A percentile compares a stretch with the other conserved stretches of the same genome.
These are phyloP conservation scores for Telmatochromis sp. DNA, from an alignment of 2,113 vertebrate species.

Conservation along the genomic window DNA sequence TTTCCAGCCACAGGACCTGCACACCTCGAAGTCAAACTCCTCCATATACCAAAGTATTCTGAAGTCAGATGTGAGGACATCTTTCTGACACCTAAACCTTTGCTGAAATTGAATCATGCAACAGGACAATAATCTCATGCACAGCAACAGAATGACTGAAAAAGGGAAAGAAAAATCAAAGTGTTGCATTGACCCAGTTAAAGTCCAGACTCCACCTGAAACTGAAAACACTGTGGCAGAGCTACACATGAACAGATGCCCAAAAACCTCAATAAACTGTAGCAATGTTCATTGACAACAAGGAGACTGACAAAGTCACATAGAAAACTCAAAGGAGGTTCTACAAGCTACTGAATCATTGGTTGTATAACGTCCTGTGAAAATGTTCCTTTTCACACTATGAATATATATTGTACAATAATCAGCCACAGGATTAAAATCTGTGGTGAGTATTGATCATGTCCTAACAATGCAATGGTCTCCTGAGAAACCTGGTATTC, in stretches of 20 bases:
- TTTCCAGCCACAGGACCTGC: not conserved
- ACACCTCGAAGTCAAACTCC: not conserved
- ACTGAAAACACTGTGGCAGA: not conserved
- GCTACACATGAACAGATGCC: not conserved
- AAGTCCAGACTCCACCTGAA: not conserved
- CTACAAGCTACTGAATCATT: not conserved
- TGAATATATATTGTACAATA: not conserved
- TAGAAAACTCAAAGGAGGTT: not conserved
- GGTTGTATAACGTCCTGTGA: not conserved
- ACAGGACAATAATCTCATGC: not conserved
- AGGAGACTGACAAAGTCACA: not conserved
- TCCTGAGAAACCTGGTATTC: not conserved
- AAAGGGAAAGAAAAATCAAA: not conserved
- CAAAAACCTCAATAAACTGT: not conserved
- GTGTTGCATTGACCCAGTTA: not conserved
- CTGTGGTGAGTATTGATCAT: not conserved
- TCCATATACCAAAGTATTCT: not conserved
- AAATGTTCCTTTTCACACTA: not conserved
- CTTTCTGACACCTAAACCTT: not conserved
- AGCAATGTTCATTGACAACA: not conserved
- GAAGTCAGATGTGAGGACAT: not conserved
- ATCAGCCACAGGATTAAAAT: not conserved
- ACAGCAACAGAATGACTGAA: not conserved
- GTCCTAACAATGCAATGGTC: not conserved
- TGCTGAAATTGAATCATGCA: not conserved